Percentiles rank a stretch among this genome's conserved stretches.
Evolutionary conservation across 2,888 invertebrate species (phyloP).

Genomic region (Meganola albula): DNA sequence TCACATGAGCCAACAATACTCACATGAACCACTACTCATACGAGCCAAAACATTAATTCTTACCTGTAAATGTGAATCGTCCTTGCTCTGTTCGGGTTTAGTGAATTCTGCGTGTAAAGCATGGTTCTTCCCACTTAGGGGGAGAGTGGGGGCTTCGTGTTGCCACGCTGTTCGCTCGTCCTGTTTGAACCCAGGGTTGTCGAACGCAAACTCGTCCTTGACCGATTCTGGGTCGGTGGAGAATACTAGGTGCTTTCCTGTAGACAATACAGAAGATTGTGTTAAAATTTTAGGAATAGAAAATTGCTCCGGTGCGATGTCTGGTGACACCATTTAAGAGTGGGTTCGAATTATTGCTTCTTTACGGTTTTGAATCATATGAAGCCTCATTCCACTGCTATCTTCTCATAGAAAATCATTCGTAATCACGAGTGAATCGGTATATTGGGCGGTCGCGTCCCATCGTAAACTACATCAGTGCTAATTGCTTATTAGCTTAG

Average conservation of each 20-base stretch:
- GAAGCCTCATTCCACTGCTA: too few relatives aligned
- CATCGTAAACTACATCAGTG: too few relatives aligned
- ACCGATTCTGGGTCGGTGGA: slow-evolving; percentile 86
- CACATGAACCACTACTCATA: background rate
- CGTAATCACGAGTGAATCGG: too few relatives aligned
- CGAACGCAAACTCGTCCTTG: slow-evolving; percentile 87
- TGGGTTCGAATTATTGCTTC: too few relatives aligned
- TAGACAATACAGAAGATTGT: slow-evolving; percentile 25
- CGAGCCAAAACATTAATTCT: slow-evolving; percentile 2
- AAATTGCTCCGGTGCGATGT: too few relatives aligned
- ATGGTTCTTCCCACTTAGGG: slow-evolving; percentile 56
- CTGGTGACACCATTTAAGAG: too few relatives aligned
- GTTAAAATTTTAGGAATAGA: too few relatives aligned
- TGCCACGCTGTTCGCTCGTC: slow-evolving; percentile 65
- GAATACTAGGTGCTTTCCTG: slow-evolving; percentile 85
- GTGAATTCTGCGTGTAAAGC: slow-evolving; percentile 65
- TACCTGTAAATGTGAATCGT: slow-evolving; percentile 63
- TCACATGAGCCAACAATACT: background rate
- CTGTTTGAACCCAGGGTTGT: slow-evolving; percentile 86
- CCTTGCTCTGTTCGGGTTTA: slow-evolving; percentile 61
- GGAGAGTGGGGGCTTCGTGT: slow-evolving; percentile 66
- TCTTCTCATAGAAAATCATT: too few relatives aligned
- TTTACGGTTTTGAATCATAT: too few relatives aligned
- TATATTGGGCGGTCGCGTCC: too few relatives aligned
- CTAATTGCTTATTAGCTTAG: too few relatives aligned